Evolutionary conservation across 37 sponge, comb jelly and placozoan species (phyloP), one percentile per base, ranked within the genome.

Genomic region (Eunapius fragilis): DNA sequence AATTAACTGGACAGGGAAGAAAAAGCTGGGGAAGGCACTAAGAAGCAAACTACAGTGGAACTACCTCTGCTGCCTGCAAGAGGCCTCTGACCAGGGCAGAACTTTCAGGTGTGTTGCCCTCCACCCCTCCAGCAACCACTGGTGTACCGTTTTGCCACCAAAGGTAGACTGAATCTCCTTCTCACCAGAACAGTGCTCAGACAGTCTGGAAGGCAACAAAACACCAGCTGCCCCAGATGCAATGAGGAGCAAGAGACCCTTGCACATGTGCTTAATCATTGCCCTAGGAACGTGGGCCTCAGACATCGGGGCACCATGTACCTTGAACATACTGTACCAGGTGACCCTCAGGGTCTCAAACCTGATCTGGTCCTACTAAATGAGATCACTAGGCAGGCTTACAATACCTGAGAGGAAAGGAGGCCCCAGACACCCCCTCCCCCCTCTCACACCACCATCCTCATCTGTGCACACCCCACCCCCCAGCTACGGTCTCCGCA

Each of bases 61-160:
- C 41, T 6, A 41, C 6, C 41, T 41, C 41, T 6, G 6, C 41
- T 41, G 41, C 41, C 58, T 58, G 58, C 58, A 58, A 58, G 58
- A 58, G 58, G 58, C 58, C 30, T 0, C 32, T 37, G 91, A 91
- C 67, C 91, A 91, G 74, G 87, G 83, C 10, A 58, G 58, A 58
- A 58, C 22, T 19, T 58, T 17, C 14, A 58, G 14, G 22, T 58
- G 58, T 58, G 58, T 58, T 10, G 58, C 41, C 19, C 35, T 24
- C 9, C 69, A 82, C 76, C 84, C 91, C 14, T 31, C 74, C 72
- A 70, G 79, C 22, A 86, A 76, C 79, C 72, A 69, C 24, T 90
- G 91, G 76, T 69, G 25, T 82, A 86, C 80, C 41, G 87, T 10
- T 90, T 85, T 31, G 70, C 71, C 49, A 68, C 48, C 26, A 90